These are phyloP conservation scores for Vidua chalybeata DNA, from an alignment of 2,113 vertebrate genomes.

Conservation along the genomic window DNA sequence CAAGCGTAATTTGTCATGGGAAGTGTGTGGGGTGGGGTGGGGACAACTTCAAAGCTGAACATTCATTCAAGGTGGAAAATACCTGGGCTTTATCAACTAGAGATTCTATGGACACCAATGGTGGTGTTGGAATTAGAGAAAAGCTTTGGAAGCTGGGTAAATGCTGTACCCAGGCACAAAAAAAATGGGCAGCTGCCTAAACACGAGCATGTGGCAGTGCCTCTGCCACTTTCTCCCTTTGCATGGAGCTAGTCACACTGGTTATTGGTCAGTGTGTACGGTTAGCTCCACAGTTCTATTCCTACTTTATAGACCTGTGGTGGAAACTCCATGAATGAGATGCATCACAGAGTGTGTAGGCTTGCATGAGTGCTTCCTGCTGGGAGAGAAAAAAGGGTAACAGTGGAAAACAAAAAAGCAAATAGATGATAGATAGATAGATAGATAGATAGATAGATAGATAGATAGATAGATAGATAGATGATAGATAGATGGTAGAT, in stretches of 20 bases:
- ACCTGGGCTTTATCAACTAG: neutral
- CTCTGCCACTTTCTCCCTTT: neutral
- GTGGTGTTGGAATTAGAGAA: neutral
- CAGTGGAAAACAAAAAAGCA: neutral
- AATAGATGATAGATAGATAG: neutral
- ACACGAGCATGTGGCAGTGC: neutral
- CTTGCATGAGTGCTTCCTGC: neutral
- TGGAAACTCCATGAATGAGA: neutral
- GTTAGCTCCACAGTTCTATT: neutral
- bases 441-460: neutral
- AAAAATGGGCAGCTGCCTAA: neutral
- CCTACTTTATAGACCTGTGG: neutral
- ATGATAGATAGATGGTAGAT: neutral
- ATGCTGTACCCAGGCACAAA: neutral
- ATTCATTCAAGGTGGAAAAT: neutral
- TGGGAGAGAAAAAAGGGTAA: neutral
- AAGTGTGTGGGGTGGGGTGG: rapidly evolving
- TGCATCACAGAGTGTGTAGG: neutral
- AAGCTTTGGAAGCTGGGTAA: neutral
- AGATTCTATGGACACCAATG: rapidly evolving
- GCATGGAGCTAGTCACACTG: neutral
- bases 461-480: neutral
- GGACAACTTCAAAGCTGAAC: neutral
- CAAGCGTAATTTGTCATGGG: neutral
- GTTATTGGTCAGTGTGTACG: neutral